These are phyloP conservation scores for Rhinoraja longicauda DNA, from an alignment of 2,797 vertebrate species.

Conservation along the genomic window DNA sequence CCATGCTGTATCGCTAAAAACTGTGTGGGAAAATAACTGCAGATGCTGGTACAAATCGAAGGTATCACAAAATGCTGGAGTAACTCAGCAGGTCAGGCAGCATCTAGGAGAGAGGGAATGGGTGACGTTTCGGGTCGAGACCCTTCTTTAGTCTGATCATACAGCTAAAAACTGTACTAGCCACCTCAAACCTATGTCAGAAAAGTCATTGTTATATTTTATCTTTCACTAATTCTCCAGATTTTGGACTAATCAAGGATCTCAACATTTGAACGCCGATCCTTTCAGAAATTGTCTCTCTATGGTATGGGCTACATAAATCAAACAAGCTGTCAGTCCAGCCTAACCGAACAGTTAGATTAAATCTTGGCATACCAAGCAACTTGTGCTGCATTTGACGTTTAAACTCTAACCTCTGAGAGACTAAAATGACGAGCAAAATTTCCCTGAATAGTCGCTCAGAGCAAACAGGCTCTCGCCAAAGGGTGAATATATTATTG, in stretches of 20 bases:
- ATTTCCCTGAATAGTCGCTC: neutral
- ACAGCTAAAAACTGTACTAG: too few species aligned
- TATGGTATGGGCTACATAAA: neutral
- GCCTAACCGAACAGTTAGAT: neutral
- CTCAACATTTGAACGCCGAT: neutral
- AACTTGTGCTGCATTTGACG: neutral
- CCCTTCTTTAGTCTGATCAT: too few species aligned
- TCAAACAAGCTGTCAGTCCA: neutral
- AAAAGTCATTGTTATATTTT: neutral
- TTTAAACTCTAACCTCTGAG: neutral
- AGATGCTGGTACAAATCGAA: too few species aligned
- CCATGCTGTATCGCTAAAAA: too few species aligned
- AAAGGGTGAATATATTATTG: neutral
- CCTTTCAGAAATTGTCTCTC: neutral
- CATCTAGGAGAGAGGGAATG: too few species aligned
- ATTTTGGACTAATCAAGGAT: neutral
- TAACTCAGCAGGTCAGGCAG: too few species aligned
- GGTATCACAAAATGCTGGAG: too few species aligned
- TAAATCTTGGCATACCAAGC: neutral
- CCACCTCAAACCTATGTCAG: neutral
- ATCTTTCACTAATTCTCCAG: neutral
- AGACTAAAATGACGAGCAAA: conserved; percentile 18
- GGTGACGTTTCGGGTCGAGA: too few species aligned
- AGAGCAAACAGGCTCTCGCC: neutral
- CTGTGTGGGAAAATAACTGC: too few species aligned